Base-by-base conservation (phyloP, 1,140 invertebrate genomes). In the Diabrotica undecimpunctata region DNA sequence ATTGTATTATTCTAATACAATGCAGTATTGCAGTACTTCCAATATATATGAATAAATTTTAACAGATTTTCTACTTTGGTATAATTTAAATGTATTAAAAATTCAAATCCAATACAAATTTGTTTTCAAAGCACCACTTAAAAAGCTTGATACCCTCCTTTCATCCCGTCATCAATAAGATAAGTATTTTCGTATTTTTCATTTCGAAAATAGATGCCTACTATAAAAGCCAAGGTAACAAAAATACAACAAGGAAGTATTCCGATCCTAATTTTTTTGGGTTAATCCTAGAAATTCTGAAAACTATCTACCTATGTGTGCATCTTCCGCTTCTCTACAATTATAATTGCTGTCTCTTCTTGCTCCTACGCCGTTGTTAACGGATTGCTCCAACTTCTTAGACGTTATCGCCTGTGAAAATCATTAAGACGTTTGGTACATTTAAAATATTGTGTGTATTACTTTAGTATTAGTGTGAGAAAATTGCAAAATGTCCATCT, bases 271-370 rank as follows among this genome's bases (percentile, higher is more conserved):
- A 53, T 51, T 54, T 54, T 61, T 57, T 59, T 55, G 35, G 11
- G 38, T 57, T 51, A 66, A 61, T 38, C 11, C 53, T 53, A 46
- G 12, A 61, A 61, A 51, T 46, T n/a, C 6, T 52, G 39, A 37
- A 41, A 66, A 62, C 65, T 68, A 74, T 70, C 72, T 72, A 72
- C 65, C 56, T 69, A 70, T 68, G 58, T 74, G 74, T 69, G 75
- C 74, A 70, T 76, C 73, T 69, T 77, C 72, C 6, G 72, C 70
- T 58, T 70, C 67, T 55, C 70, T 75, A 70, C 75, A 75, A 59
- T 77, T 77, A 67, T 70, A 72, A 68, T 78, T 78, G 67, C 69
- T 75, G 62, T 78, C 75, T 55, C 76, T 70, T 62, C 67, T 66
- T 41, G 60, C 66, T 55, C 62, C 69, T 54, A 62, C 68, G n/a